A percentile compares a stretch with the other conserved stretches of the same genome.
Evolutionary conservation across 2,113 vertebrate genomes (phyloP).

Genomic region (Ameiurus melas): DNA sequence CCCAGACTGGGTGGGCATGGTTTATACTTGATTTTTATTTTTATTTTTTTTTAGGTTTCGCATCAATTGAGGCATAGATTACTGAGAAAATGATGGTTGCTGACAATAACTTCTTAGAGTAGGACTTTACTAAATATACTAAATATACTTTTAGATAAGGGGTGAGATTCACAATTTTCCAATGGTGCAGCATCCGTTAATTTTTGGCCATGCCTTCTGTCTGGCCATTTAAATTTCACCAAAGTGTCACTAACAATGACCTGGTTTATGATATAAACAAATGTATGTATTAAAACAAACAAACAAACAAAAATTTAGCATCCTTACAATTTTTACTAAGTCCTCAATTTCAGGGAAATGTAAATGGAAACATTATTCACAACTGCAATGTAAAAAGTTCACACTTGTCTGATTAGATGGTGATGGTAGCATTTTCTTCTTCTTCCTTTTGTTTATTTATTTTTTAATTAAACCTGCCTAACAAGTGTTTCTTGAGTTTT

Average conservation of each 20-base stretch:
- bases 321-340: not conserved
- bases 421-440: not conserved
- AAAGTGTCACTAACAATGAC: not conserved
- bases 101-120: not conserved
- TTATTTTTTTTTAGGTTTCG: not conserved
- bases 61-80: not conserved
- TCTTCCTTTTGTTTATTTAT: not conserved
- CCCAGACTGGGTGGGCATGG: not conserved
- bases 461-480: not conserved
- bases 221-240: not conserved
- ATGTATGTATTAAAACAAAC: not conserved
- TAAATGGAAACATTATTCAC: not conserved
- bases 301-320: not conserved
- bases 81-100: not conserved
- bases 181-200: not conserved
- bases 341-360: not conserved
- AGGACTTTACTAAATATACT: not conserved
- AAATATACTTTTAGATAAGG: not conserved
- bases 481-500: not conserved
- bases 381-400: not conserved
- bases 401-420: not conserved
- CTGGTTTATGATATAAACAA: not conserved
- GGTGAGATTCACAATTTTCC: not conserved
- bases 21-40: constrained; percentile 14
- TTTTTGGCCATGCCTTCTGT: not conserved